Evolutionary conservation across 2,888 invertebrate species (phyloP).

Genomic region (Drosophila sordidapex): DNA sequence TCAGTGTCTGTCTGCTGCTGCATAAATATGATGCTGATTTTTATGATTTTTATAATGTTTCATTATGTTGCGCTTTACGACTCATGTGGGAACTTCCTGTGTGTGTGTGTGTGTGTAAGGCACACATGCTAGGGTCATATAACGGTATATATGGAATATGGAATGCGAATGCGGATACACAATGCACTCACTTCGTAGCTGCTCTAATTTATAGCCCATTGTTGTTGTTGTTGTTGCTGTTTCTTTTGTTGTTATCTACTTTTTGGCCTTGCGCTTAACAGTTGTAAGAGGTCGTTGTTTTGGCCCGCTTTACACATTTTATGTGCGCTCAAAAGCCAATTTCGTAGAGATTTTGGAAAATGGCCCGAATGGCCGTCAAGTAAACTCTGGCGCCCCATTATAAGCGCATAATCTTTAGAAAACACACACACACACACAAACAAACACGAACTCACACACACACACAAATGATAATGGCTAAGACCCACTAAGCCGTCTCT

Average conservation of each 20-base stretch:
- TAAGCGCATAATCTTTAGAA: conserved; percentile 78
- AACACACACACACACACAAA: conserved; percentile 27
- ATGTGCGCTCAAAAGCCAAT: conserved; percentile 80
- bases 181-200: conserved; percentile 72
- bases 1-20: conserved; percentile 44
- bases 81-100: conserved; percentile 60
- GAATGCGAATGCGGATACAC: conserved; percentile 47
- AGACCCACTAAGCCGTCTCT: conserved; percentile 47
- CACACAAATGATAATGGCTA: conserved; percentile 71
- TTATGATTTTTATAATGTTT: conserved; percentile 81
- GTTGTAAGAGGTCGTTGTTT: conserved; percentile 61
- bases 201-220: conserved; percentile 68
- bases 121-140: conserved; percentile 51
- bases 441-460: conserved; percentile 11
- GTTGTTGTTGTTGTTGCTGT: conserved; percentile 21
- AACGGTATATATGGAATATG: conserved; percentile 2
- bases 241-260: conserved; percentile 48
- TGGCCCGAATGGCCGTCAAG: conserved; percentile 48
- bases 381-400: conserved; percentile 77
- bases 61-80: conserved; percentile 79
- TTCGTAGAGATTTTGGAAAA: conserved; percentile 73
- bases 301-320: conserved; percentile 70
- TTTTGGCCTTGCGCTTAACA: conserved; percentile 62
- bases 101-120: neutral
- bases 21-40: conserved; percentile 80